Percentiles rank a stretch among this genome's conserved stretches.
Conservation (phyloP, 92 coral and sea anemone species). For the Phenganax marumi region DNA sequence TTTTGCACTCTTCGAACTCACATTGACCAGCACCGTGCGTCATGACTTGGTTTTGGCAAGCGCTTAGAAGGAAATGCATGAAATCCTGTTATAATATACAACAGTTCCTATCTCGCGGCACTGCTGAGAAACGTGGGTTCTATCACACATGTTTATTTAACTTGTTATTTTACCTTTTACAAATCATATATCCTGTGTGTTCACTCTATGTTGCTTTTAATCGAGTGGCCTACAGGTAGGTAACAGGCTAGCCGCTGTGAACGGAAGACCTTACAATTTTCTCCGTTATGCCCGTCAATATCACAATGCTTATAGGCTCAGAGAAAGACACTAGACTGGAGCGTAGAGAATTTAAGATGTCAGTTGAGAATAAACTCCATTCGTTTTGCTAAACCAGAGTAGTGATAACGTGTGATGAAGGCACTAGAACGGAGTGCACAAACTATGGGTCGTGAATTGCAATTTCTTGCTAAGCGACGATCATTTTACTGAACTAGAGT, state of each 20-base stretch:
- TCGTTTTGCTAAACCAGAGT: too few species aligned
- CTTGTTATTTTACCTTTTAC: conserved; percentile 9
- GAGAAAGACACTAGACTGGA: too few species aligned
- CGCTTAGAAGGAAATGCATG: conserved; percentile 29
- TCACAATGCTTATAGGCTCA: not conserved
- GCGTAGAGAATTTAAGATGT: too few species aligned
- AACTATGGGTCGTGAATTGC: too few species aligned
- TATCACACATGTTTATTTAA: not conserved
- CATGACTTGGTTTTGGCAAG: conserved; percentile 30
- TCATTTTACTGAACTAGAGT: too few species aligned
- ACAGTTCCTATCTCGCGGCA: conserved; percentile 11
- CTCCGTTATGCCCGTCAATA: not conserved
- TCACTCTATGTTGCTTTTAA: not conserved
- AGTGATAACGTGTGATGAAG: too few species aligned
- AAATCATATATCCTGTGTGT: conserved; percentile 5
- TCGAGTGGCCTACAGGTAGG: not conserved
- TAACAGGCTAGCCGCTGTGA: conserved; percentile 21
- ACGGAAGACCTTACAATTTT: not conserved
- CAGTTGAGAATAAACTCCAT: too few species aligned
- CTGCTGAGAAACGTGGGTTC: not conserved
- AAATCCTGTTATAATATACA: conserved; percentile 24
- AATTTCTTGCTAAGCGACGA: too few species aligned
- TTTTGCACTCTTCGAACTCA: not conserved
- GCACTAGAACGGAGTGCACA: too few species aligned
- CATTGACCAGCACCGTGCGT: not conserved